Conservation (phyloP, 2,888 invertebrate species). For the Melinaea marsaeus region DNA sequence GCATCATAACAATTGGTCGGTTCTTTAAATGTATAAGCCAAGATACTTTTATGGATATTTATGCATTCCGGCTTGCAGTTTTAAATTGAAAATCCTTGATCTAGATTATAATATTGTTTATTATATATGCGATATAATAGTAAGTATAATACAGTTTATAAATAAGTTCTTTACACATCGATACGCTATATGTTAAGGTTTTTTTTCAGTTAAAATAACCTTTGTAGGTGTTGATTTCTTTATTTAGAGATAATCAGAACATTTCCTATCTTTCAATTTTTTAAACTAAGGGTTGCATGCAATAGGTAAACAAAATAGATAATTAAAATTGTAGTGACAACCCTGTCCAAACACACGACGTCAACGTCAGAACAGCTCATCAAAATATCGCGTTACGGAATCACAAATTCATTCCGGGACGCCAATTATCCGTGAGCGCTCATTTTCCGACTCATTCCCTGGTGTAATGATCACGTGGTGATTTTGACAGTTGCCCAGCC, state of each 20-base stretch:
- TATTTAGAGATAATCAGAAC: too few species aligned
- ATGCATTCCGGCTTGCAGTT: background rate
- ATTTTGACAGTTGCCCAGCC: conserved; percentile 69
- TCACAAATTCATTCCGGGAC: conserved; percentile 69
- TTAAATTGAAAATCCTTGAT: too few species aligned
- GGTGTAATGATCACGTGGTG: conserved; percentile 75
- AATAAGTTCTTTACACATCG: too few species aligned
- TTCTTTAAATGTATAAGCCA: conserved; percentile 37
- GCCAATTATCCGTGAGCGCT: conserved; percentile 73
- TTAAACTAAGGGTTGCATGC: too few species aligned
- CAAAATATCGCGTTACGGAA: conserved; percentile 74
- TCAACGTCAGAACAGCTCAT: conserved; percentile 59
- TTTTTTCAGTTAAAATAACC: too few species aligned
- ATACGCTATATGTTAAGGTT: too few species aligned
- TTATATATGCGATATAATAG: too few species aligned
- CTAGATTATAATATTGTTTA: too few species aligned
- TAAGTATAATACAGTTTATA: too few species aligned
- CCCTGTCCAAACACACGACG: conserved; percentile 27
- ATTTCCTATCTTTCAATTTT: too few species aligned
- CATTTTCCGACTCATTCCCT: conserved; percentile 74
- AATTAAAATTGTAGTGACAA: conserved; percentile 13
- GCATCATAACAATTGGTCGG: conserved; percentile 49
- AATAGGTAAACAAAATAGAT: background rate
- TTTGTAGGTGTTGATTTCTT: too few species aligned
- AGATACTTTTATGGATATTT: conserved; percentile 28